These are phyloP conservation scores for Subacronicta megacephala DNA, from an alignment of 2,888 invertebrate genomes.

Conservation along the genomic window DNA sequence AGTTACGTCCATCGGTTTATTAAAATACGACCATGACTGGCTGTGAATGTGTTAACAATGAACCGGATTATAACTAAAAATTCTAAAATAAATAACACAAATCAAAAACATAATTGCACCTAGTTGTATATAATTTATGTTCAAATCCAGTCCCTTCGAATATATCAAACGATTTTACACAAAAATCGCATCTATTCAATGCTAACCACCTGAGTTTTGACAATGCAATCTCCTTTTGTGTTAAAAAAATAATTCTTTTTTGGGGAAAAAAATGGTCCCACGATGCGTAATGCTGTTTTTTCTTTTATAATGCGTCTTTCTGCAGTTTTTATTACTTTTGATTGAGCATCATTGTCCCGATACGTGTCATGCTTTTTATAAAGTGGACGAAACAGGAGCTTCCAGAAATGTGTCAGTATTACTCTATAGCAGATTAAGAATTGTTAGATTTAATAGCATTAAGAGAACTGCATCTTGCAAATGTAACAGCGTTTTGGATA, in stretches of 20 bases:
- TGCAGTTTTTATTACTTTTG: constrained; percentile 68
- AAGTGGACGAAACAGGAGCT: constrained; percentile 12
- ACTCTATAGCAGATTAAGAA: constrained; percentile 12
- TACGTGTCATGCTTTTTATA: constrained; percentile 45
- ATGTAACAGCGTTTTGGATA: too few species aligned
- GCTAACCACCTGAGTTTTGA: constrained; percentile 75
- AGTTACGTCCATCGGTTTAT: too few species aligned
- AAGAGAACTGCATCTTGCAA: too few species aligned
- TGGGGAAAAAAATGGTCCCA: constrained; percentile 77
- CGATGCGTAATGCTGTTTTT: constrained; percentile 78
- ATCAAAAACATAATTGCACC: constrained; percentile 23
- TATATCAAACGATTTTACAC: constrained; percentile 50
- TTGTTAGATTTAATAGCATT: constrained; percentile 10
- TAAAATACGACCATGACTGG: too few species aligned
- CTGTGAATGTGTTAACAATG: too few species aligned
- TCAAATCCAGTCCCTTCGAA: constrained; percentile 25
- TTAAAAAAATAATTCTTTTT: constrained; percentile 67
- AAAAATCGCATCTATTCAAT: constrained; percentile 64
- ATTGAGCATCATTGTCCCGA: constrained; percentile 67
- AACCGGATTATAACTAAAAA: too few species aligned
- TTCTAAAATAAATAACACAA: constrained; percentile 14
- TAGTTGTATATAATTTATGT: constrained; percentile 42
- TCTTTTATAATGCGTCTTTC: constrained; percentile 60
- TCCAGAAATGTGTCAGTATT: constrained; percentile 12
- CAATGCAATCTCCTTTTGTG: constrained; percentile 70